Evolutionary conservation across 2,797 vertebrate genomes (phyloP), one percentile per base, ranked within the genome.

Genomic region (Artibeus jamaicensis): DNA sequence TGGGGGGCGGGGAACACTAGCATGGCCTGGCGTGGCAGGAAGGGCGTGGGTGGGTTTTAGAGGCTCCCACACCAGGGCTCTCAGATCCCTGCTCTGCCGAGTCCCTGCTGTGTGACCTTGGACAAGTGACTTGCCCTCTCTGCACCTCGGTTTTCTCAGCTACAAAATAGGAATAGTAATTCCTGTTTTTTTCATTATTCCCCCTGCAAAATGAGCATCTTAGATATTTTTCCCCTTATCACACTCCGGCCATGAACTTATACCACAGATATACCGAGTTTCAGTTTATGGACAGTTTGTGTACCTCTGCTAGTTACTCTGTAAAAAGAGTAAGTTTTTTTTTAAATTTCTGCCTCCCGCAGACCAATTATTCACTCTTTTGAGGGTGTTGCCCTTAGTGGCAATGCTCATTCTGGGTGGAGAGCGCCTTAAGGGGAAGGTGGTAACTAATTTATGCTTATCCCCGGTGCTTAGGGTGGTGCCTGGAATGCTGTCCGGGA

Each of bases 111-210:
- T 39, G 94, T 85, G 89, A 50, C 79, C 46, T 46, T 9, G 15
- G 68, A 26, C 19, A 32, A 50, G n/a, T 84, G 59, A 48, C 81
- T 4, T 3, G 9, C n/a, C 53, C 8, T 84, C 46, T 84, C 91
- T 29, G 81, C 93, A 32, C 14, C 87, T 83, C 65, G 0, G 6
- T 91, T 42, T 89, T 89, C 86, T 57, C 24, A 81, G 87, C 14
- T 93, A 18, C 26, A 59, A 42, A 68, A 53, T 7, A 21, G 34
- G 55, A n/a, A 44, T 4, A 16, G 37, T 2, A 24, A 42, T 34
- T 81, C 62, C 16, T 44, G 16, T n/a, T 12, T 19, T 32, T 32
- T 70, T 5, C 26, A 42, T 5, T 3, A 34, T 3, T 15, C 10
- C 12, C 62, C 2, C 26, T 2, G 3, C 6, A 50, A 85, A 59